phyloP scores from a whole-genome alignment of 2,797 vertebrate genomes.

The Myripristis jacobus region DNA sequence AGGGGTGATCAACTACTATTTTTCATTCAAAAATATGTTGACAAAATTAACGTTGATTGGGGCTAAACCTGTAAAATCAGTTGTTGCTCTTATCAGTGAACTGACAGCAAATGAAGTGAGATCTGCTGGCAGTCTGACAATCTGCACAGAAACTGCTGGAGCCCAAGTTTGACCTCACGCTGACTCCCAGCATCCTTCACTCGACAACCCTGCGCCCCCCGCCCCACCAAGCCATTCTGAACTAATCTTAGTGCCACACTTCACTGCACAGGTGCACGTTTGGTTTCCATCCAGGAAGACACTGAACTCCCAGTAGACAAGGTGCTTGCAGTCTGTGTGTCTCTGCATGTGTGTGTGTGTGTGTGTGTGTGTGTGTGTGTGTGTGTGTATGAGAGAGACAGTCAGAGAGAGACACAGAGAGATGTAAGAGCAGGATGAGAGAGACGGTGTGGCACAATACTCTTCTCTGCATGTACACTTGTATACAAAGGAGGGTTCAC shows the following conservation, averaged over 20 bases:
- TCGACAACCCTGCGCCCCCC: conserved; percentile 15
- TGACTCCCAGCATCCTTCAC: conserved; percentile 17
- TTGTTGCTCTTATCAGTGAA: conserved; percentile 20
- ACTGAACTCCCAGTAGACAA: conserved; percentile 33
- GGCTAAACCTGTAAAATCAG: no score
- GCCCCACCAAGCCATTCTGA: conserved; percentile 32
- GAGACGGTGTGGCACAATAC: background rate
- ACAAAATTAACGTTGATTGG: no score
- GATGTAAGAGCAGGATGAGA: background rate
- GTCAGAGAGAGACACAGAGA: background rate
- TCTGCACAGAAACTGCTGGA: conserved; percentile 27
- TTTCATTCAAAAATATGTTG: no score
- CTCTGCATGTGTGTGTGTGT: background rate
- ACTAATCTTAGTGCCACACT: conserved; percentile 50
- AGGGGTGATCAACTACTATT: no score
- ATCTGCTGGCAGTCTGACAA: conserved; percentile 37
- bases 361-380: background rate
- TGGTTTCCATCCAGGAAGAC: conserved; percentile 52
- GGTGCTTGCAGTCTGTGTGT: conserved; percentile 7
- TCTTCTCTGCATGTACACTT: no score
- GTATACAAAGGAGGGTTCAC: background rate
- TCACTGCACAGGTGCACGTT: conserved; percentile 49
- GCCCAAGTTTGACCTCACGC: conserved; percentile 1
- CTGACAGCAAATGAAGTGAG: background rate
- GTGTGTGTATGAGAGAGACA: background rate